Evolutionary conservation across 2,797 vertebrate species (phyloP), one percentile per base, ranked within the genome.

Genomic region (Rhabdomys pumilio): DNA sequence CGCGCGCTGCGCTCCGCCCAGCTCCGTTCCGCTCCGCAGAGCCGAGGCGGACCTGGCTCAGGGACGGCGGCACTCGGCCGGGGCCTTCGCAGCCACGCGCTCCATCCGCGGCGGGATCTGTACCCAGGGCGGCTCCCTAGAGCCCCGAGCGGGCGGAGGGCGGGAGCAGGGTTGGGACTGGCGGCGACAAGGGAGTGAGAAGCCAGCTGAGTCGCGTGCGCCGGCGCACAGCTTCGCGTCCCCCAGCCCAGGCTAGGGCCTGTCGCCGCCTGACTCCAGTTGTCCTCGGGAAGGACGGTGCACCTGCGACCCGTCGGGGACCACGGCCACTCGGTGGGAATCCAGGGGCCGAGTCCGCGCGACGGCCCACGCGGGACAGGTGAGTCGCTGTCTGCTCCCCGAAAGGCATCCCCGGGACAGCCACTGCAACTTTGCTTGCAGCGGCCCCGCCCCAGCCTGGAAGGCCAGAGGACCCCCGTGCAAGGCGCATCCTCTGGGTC

Each of bases 21-120:
- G 98, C 94, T 95, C 89, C 90, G 96, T 97, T 97, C 97, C 93
- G 97, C 97, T 95, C 97, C 85, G 96, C 97, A 97, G 97, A 97
- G 96, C 95, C 75, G 86, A 97, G 86, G 94, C 90, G 75, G 69
- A 83, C 92, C 6, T 86, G 50, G 94, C 75, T 61, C 96, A 22
- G 93, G 53, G 91, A 90, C 57, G 75, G 91, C 38, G 59, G 65
- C 90, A 4, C 57, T 87, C 69, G 61, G 90, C 53, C 20, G 13
- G 4, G 24, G 63, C 75, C 76, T 61, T 92, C 38, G 55, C 91
- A 67, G 10, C 77, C 84, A 75, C 93, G 94, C 55, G 95, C 95
- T 94, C 72, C 84, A 83, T 80, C 65, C 63, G 59, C 84, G 19
- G 61, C 41, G 55, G 86, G 26, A 83, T 88, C 81, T 4, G 80